phyloP scores from a whole-genome alignment of 2,113 vertebrate species.

The Megaptera novaeangliae region DNA sequence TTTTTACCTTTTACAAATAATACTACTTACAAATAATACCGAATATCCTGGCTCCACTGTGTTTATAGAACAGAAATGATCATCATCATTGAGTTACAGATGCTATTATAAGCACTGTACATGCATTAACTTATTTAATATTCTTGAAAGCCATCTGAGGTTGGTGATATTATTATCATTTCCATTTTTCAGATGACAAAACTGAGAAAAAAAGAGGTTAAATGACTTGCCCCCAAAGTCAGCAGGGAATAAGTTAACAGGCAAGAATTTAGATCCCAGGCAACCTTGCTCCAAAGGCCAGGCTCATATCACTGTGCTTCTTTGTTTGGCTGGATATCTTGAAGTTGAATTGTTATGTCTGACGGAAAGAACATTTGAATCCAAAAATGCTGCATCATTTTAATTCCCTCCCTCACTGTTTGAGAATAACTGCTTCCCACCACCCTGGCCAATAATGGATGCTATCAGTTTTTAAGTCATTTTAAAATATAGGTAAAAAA shows the following conservation, averaged over 20 bases:
- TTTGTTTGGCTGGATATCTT: neutral
- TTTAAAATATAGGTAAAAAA: neutral
- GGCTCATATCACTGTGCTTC: neutral
- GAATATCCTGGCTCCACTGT: neutral
- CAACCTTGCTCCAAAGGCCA: neutral
- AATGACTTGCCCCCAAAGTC: neutral
- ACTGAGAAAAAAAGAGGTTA: neutral
- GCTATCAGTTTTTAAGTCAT: neutral
- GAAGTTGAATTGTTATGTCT: neutral
- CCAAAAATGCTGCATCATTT: neutral
- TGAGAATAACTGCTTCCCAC: neutral
- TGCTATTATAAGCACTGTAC: neutral
- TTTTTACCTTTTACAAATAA: neutral
- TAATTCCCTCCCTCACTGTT: neutral
- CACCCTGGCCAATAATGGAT: neutral
- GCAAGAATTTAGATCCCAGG: neutral
- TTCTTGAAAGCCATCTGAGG: neutral
- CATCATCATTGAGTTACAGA: neutral
- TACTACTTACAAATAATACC: neutral
- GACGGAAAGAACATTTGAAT: neutral
- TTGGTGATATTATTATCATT: neutral
- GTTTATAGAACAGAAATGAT: neutral
- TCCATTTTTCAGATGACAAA: neutral
- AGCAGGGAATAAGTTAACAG: neutral
- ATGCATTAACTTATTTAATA: neutral